Conservation (phyloP, 2,113 vertebrate species). For the Mellivora capensis region DNA sequence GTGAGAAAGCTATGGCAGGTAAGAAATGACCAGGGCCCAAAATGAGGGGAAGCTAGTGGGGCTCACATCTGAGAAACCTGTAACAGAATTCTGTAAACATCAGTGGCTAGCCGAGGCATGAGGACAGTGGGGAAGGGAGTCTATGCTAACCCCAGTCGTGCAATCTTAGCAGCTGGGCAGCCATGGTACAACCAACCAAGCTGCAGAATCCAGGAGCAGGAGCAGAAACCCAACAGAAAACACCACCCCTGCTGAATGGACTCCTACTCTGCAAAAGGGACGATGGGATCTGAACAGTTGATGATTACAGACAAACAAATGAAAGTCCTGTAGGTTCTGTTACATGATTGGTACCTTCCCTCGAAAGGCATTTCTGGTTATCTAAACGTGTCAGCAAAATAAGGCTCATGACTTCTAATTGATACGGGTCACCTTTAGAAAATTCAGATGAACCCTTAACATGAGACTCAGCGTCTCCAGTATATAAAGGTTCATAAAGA, state of each 20-base stretch:
- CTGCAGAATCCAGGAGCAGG: neutral
- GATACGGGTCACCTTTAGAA: neutral
- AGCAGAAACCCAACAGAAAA: neutral
- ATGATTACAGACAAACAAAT: neutral
- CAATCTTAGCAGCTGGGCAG: neutral
- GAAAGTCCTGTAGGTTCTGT: neutral
- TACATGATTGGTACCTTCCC: rapidly evolving
- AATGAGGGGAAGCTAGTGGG: neutral
- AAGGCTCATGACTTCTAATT: neutral
- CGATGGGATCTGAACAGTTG: neutral
- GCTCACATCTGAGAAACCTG: neutral
- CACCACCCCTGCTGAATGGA: rapidly evolving
- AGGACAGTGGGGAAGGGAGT: neutral
- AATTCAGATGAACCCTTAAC: neutral
- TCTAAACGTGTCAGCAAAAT: neutral
- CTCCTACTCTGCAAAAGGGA: neutral
- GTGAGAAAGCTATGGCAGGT: neutral
- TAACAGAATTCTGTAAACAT: neutral
- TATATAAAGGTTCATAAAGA: neutral
- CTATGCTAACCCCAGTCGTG: rapidly evolving
- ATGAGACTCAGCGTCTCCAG: neutral
- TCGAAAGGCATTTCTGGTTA: neutral
- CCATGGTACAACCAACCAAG: neutral
- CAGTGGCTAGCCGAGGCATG: neutral
- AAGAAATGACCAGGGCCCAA: neutral